Evolutionary conservation across 2,113 vertebrate genomes (phyloP).

Genomic region (Mus spicilegus): DNA sequence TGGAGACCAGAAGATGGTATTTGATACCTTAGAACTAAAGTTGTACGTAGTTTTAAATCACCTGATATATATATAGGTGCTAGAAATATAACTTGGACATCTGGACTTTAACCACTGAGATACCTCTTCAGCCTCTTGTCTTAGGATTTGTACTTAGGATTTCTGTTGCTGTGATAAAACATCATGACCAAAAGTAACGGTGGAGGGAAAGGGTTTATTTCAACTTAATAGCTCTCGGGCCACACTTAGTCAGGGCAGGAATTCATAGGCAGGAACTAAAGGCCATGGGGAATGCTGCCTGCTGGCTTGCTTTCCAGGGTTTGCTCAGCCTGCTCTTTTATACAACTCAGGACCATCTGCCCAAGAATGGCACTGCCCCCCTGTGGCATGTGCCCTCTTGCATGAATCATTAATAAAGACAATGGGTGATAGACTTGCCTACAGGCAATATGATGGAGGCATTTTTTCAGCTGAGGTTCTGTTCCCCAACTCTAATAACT

Average conservation of each 20-base stretch:
- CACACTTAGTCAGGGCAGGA: neutral
- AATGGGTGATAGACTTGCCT: neutral
- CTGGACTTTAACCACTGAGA: neutral
- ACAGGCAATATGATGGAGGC: neutral
- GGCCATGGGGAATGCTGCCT: neutral
- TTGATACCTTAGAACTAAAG: neutral
- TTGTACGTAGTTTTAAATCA: neutral
- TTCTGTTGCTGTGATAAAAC: neutral
- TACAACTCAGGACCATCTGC: neutral
- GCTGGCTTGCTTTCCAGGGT: neutral
- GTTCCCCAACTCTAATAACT: neutral
- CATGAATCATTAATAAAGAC: neutral
- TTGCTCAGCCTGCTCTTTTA: neutral
- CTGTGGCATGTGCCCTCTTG: neutral
- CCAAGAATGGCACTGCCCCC: neutral
- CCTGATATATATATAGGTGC: neutral
- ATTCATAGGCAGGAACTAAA: neutral
- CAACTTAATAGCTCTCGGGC: neutral
- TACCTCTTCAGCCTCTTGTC: neutral
- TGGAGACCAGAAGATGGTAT: neutral
- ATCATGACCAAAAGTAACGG: neutral
- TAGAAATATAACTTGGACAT: neutral
- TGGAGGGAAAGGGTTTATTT: neutral
- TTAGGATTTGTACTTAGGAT: neutral
- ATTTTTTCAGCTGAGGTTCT: neutral